A percentile compares a stretch with the other conserved stretches of the same genome.
phyloP scores from a whole-genome alignment of 2,888 invertebrate genomes.

The Portevinia maculata region DNA sequence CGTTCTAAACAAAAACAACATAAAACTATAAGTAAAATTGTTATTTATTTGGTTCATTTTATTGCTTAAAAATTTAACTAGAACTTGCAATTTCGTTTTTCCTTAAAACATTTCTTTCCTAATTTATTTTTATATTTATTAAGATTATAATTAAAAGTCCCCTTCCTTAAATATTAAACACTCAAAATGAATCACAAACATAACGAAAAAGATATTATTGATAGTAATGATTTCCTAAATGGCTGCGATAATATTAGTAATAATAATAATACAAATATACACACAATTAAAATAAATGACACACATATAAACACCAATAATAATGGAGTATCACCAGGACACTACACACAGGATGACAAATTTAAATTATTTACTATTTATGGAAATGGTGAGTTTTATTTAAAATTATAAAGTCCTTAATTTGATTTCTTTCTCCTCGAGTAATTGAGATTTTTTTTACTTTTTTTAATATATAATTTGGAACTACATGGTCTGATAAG shows the following conservation, averaged over 20 bases:
- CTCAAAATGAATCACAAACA: conserved; percentile 61
- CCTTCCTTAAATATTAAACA: conserved; percentile 33
- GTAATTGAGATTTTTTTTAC: conserved; percentile 24
- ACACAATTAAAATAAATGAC: conserved; percentile 76
- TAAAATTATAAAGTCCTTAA: conserved; percentile 21
- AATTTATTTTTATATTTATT: conserved; percentile 45
- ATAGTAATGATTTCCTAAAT: conserved; percentile 75
- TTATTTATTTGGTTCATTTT: conserved; percentile 68
- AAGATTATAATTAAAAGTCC: conserved; percentile 10
- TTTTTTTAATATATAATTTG: conserved; percentile 15
- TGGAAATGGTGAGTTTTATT: conserved; percentile 82
- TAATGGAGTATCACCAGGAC: conserved; percentile 79
- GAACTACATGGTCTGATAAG: too few species aligned
- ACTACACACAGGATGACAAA: conserved; percentile 82
- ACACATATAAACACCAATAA: conserved; percentile 77
- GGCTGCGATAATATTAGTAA: conserved; percentile 75
- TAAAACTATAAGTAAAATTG: conserved; percentile 39
- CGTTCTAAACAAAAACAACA: conserved; percentile 25
- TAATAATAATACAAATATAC: conserved; percentile 77
- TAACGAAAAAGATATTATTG: conserved; percentile 70
- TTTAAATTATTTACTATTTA: conserved; percentile 83
- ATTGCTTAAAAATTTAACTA: conserved; percentile 33
- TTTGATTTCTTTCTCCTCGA: background rate
- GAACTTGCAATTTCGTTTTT: conserved; percentile 33
- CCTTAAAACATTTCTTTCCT: conserved; percentile 22